phyloP scores from a whole-genome alignment of 2,113 vertebrate genomes.

The Pedionomus torquatus region DNA sequence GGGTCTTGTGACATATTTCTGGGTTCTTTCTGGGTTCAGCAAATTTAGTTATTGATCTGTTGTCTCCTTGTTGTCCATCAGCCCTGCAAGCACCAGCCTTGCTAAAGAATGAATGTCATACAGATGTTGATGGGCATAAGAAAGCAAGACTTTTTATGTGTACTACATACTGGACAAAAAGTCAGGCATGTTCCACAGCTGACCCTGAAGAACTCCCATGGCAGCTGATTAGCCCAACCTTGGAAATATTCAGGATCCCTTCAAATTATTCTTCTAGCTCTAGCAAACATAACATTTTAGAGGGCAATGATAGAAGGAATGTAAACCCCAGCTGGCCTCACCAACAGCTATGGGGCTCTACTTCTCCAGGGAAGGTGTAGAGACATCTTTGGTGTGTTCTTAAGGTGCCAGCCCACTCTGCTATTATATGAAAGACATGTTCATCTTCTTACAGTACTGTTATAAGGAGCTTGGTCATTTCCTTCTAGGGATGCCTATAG shows the following conservation, averaged over 20 bases:
- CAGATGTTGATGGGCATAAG: neutral
- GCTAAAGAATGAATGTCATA: neutral
- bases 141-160: neutral
- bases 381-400: neutral
- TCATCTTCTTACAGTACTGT: neutral
- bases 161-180: neutral
- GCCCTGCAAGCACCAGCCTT: neutral
- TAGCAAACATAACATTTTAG: accelerated
- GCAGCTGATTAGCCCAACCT: neutral
- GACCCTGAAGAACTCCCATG: neutral
- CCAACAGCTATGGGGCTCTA: neutral
- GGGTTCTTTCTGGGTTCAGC: neutral
- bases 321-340: neutral
- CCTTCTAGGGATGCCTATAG: neutral
- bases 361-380: neutral
- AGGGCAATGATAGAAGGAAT: neutral
- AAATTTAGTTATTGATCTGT: neutral
- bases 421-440: neutral
- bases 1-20: neutral
- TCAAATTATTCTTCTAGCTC: neutral
- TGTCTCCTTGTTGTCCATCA: neutral
- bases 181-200: neutral
- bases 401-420: neutral
- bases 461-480: neutral
- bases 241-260: neutral